Conservation (phyloP, 2,113 vertebrate species). For the Tylochromis polylepis region DNA sequence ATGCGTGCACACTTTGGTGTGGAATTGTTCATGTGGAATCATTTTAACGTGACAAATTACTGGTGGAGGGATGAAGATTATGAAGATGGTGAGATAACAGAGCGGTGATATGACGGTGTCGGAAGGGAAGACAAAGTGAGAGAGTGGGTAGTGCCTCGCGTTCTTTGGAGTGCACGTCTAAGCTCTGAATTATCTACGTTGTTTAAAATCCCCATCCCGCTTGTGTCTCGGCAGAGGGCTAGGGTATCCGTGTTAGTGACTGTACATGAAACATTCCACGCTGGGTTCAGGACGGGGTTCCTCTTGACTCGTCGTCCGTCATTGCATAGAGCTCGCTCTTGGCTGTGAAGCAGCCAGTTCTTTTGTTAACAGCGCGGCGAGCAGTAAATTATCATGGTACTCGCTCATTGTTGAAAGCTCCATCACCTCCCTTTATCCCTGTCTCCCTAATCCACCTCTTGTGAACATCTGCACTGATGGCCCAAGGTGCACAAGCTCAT, state of each 20-base stretch:
- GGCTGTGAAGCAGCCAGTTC: conserved; percentile 41
- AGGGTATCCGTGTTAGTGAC: conserved; percentile 40
- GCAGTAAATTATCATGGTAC: conserved; percentile 41
- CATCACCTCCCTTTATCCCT: conserved; percentile 33
- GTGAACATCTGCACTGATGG: conserved; percentile 11
- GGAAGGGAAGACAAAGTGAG: conserved; percentile 33
- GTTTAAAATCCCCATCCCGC: conserved; percentile 53
- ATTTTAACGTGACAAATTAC: conserved; percentile 37
- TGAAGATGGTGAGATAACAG: conserved; percentile 24
- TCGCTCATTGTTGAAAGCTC: conserved; percentile 36
- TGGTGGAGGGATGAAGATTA: neutral
- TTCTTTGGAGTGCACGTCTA: conserved; percentile 8
- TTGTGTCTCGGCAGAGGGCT: conserved; percentile 44
- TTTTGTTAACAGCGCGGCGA: conserved; percentile 10
- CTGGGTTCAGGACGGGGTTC: conserved; percentile 59
- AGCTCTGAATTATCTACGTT: conserved; percentile 55
- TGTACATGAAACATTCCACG: conserved; percentile 59
- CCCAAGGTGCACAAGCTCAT: neutral
- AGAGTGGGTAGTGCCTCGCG: neutral
- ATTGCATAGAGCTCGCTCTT: conserved; percentile 38
- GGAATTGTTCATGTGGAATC: conserved; percentile 22
- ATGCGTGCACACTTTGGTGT: neutral
- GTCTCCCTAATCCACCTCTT: conserved; percentile 28
- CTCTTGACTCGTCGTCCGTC: conserved; percentile 58
- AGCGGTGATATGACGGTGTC: conserved; percentile 10